Evolutionary conservation across 2,888 invertebrate species (phyloP).

Genomic region (Drosophila borealis): DNA sequence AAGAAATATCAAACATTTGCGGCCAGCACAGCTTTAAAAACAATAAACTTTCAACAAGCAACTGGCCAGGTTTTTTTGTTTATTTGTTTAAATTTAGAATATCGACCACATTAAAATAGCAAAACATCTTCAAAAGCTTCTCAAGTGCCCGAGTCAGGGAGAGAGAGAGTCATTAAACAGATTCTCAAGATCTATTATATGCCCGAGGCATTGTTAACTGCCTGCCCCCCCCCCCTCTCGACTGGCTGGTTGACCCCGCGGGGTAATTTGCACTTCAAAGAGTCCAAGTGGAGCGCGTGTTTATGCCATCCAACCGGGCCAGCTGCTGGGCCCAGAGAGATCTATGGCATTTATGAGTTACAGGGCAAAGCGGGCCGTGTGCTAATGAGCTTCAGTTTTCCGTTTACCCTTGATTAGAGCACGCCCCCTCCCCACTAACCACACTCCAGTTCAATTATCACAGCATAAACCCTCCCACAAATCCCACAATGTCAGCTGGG

Average conservation of each 20-base stretch:
- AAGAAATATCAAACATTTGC: constrained; percentile 59
- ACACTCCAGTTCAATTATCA: constrained; percentile 55
- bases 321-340: constrained; percentile 69
- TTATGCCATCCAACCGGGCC: constrained; percentile 78
- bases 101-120: constrained; percentile 79
- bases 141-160: constrained; percentile 59
- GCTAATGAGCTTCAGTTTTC: constrained; percentile 64
- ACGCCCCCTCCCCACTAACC: neutral
- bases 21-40: constrained; percentile 67
- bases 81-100: constrained; percentile 78
- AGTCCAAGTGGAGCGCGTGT: constrained; percentile 60
- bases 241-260: constrained; percentile 67
- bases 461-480: neutral
- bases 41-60: constrained; percentile 74
- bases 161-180: constrained; percentile 68
- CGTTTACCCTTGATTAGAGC: constrained; percentile 14
- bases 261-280: constrained; percentile 79
- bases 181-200: constrained; percentile 77
- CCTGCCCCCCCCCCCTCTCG: neutral
- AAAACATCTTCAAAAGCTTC: constrained; percentile 74
- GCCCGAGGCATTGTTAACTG: constrained; percentile 60
- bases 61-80: constrained; percentile 58
- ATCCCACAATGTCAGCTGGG: neutral
- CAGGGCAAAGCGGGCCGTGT: constrained; percentile 24
- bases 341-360: constrained; percentile 77